A percentile compares a stretch with the other conserved stretches of the same genome.
These are phyloP conservation scores for Dipodomys spectabilis DNA, from an alignment of 2,113 vertebrate species.

Conservation along the genomic window DNA sequence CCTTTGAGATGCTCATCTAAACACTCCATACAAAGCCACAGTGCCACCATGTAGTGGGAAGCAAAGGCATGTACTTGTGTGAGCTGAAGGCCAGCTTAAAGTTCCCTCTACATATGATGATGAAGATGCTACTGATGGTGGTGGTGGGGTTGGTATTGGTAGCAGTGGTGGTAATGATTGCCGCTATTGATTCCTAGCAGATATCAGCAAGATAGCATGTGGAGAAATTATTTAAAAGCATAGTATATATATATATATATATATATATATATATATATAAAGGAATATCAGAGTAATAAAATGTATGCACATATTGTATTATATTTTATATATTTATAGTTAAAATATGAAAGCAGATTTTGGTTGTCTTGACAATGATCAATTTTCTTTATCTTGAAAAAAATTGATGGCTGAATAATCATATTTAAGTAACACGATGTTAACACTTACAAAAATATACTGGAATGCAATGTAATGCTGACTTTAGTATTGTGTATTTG, in stretches of 20 bases:
- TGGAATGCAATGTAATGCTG: not conserved
- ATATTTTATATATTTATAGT: conserved; percentile 30
- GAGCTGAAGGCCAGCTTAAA: not conserved
- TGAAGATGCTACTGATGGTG: not conserved
- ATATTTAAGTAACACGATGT: not conserved
- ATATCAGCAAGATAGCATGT: not conserved
- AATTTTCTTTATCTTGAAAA: conserved; percentile 36
- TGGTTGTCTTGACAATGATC: conserved; percentile 24
- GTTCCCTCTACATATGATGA: not conserved
- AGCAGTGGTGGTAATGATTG: not conserved
- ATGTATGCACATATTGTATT: not conserved
- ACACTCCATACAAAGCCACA: not conserved
- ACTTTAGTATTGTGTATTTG: conserved; percentile 22
- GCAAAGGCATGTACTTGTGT: not conserved
- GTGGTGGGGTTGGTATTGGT: too few relatives aligned
- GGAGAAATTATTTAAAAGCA: not conserved
- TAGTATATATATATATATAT: too few relatives aligned
- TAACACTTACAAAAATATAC: not conserved
- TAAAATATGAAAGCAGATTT: conserved; percentile 46
- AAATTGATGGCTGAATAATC: conserved; percentile 7
- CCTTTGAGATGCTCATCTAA: not conserved
- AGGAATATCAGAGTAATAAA: not conserved
- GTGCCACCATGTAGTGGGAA: too few relatives aligned
- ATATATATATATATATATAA: not conserved
- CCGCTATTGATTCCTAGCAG: not conserved